Base-by-base conservation (phyloP, 2,797 vertebrate genomes). In the Parotocinclus haroldoi region DNA sequence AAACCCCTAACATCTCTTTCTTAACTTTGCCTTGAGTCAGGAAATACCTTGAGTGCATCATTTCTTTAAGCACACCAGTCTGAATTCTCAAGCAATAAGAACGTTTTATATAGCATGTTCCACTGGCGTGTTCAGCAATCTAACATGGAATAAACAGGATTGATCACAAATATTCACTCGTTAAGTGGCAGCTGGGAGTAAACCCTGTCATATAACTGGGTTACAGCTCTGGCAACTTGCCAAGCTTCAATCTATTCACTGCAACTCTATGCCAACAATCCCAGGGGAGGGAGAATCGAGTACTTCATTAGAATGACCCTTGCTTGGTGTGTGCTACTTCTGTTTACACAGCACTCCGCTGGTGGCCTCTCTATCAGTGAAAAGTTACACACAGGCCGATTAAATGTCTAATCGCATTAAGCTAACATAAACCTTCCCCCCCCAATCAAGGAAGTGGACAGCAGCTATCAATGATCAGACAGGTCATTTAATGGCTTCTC, bases 331-430 rank as follows among this genome's bases (percentile, higher is more conserved):
- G 17, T 8, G 38, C 36, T 49, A 11, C 45, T 37, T 61, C 13
- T 16, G 52, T 42, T 63, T 42, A 52, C 49, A 38, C 61, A 27
- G 36, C 38, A n/a, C 37, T 38, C 49, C 44, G 69, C 80, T 51
- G 49, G 16, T 27, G 19, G 46, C 48, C 16, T 36, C 36, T 19
- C 80, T 83, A 84, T 84, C 85, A 80, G 73, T 48, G 7, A 61
- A 10, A 50, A 44, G 57, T 58, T 64, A 58, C 76, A 78, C 79
- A 80, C 44, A 55, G 9, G 27, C 46, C 58, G 48, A 77, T 63
- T 39, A 54, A 58, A 19, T n/a, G 63, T 17, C 68, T 84, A 80
- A 83, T 86, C 81, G 75, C 55, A 72, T 61, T 72, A 64, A 38
- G 48, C n/a, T 39, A 66, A 73, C 13, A 0, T 17, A 36, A 57